Evolutionary conservation across 2,113 vertebrate genomes (phyloP).

Genomic region (Pagrus major): DNA sequence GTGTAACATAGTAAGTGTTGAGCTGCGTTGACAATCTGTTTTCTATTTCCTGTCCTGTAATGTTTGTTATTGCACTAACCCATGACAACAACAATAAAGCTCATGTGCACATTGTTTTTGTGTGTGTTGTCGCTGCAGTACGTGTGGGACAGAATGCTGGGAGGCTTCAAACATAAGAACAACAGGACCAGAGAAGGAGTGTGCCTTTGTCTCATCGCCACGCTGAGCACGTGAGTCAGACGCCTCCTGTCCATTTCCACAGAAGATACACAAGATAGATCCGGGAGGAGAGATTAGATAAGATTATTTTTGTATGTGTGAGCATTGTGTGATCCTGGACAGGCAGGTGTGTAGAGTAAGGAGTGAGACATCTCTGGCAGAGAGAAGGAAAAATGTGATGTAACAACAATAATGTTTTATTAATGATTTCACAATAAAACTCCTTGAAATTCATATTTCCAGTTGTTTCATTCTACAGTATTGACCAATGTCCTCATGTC

Average conservation of each 20-base stretch:
- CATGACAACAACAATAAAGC: not conserved
- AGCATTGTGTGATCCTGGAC: no score
- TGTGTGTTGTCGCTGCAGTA: constrained; percentile 84
- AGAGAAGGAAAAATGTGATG: no score
- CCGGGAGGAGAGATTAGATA: no score
- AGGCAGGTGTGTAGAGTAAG: no score
- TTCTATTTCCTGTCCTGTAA: not conserved
- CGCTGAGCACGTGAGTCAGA: constrained; percentile 91
- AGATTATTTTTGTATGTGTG: no score
- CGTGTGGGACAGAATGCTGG: constrained; percentile 96
- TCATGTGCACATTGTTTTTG: not conserved
- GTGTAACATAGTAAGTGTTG: not conserved
- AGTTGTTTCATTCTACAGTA: no score
- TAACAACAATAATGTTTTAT: no score
- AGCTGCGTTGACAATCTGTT: not conserved
- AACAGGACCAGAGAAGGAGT: constrained; percentile 97
- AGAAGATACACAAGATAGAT: no score
- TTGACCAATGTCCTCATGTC: no score
- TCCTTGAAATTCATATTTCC: no score
- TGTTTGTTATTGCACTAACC: not conserved
- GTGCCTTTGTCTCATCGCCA: constrained; percentile 97
- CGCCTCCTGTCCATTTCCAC: not conserved
- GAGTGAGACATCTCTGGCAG: no score
- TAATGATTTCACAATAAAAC: no score
- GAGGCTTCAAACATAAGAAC: constrained; percentile 99